A percentile compares a stretch with the other conserved stretches of the same genome.
These are phyloP conservation scores for Lindbergichthys nudifrons DNA, from an alignment of 2,797 vertebrate species.

Conservation along the genomic window DNA sequence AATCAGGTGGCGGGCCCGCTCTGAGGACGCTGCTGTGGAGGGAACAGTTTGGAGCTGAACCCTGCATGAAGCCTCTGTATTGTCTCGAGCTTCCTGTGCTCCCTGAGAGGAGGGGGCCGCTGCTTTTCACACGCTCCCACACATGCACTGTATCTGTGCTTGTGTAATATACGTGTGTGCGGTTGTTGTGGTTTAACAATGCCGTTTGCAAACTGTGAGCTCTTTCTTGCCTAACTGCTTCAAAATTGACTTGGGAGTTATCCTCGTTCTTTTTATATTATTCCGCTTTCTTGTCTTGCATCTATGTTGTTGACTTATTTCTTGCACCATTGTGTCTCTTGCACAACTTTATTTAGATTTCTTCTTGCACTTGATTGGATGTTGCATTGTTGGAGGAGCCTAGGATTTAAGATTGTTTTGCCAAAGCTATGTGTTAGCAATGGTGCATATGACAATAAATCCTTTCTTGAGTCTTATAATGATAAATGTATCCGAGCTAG, in stretches of 20 bases:
- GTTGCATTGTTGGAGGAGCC: too few relatives aligned
- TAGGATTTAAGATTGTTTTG: too few relatives aligned
- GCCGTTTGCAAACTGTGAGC: constrained; percentile 43
- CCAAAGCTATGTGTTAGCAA: too few relatives aligned
- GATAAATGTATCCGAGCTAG: constrained; percentile 51
- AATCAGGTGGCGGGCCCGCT: constrained; percentile 68
- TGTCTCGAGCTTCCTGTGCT: constrained; percentile 88
- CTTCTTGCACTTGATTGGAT: too few relatives aligned
- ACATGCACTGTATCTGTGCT: constrained; percentile 54
- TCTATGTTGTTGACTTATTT: too few relatives aligned
- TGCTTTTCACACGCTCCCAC: constrained; percentile 86
- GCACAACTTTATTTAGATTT: too few relatives aligned
- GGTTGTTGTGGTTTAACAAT: constrained; percentile 34
- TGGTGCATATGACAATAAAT: too few relatives aligned
- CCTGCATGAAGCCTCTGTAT: constrained; percentile 86
- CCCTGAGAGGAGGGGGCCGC: constrained; percentile 84
- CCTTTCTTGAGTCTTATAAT: neutral
- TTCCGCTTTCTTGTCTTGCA: neutral
- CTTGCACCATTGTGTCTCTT: too few relatives aligned
- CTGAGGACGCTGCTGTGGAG: constrained; percentile 58
- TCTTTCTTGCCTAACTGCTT: constrained; percentile 23
- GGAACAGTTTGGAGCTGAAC: constrained; percentile 78
- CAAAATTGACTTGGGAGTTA: constrained; percentile 32
- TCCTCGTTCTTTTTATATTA: constrained; percentile 41
- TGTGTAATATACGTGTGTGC: constrained; percentile 33